Conservation (phyloP, 2,797 vertebrate genomes). For the Amphiprion clarkii region DNA sequence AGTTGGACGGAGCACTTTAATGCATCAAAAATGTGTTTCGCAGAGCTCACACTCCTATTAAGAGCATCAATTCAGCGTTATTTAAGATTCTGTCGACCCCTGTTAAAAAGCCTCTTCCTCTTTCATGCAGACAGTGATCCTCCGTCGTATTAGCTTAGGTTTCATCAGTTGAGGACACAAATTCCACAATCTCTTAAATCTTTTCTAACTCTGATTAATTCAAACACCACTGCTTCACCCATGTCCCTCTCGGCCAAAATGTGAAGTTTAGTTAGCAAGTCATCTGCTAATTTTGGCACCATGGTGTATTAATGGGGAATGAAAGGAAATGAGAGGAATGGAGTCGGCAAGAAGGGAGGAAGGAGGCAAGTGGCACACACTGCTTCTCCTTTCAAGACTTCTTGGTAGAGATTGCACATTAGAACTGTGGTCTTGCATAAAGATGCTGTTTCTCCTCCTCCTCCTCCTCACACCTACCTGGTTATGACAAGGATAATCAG, state of each 20-base stretch:
- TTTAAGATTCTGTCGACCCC: constrained; percentile 57
- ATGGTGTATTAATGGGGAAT: constrained; percentile 63
- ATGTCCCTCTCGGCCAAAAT: constrained; percentile 74
- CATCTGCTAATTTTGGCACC: constrained; percentile 76
- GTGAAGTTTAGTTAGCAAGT: constrained; percentile 85
- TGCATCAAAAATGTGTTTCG: constrained; percentile 47
- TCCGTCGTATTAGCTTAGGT: constrained; percentile 76
- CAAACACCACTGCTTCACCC: constrained; percentile 68
- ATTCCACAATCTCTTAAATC: constrained; percentile 84
- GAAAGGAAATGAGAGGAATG: constrained; percentile 48
- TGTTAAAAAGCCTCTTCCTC: constrained; percentile 52
- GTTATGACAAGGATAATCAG: constrained; percentile 80
- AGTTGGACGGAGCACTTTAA: constrained; percentile 28
- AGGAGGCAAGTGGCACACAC: constrained; percentile 25
- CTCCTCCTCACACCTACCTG: constrained; percentile 69
- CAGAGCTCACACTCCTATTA: constrained; percentile 48
- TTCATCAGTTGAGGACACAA: constrained; percentile 80
- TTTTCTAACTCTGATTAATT: constrained; percentile 80
- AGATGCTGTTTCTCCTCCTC: constrained; percentile 47
- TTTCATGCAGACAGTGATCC: constrained; percentile 57
- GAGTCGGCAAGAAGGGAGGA: constrained; percentile 32
- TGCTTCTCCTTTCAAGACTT: constrained; percentile 33
- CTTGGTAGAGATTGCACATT: constrained; percentile 49
- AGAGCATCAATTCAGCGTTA: constrained; percentile 57
- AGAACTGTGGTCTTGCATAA: constrained; percentile 62